Conservation (phyloP, 2,113 vertebrate species). For the Clupea harengus region DNA sequence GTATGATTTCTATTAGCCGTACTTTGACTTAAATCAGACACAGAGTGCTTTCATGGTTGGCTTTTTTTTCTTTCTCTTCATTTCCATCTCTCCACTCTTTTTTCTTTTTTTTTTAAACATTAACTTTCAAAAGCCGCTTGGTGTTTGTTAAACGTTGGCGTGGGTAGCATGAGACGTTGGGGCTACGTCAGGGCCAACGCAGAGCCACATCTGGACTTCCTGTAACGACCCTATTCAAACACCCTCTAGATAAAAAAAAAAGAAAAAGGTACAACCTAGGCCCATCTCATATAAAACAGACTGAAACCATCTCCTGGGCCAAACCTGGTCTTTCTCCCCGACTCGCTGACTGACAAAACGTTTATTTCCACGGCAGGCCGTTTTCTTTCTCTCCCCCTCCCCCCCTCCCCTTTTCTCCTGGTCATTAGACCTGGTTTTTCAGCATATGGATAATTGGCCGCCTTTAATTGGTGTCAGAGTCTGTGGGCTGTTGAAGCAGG, state of each 20-base stretch:
- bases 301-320: conserved; percentile 6
- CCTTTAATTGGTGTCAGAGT: conserved; percentile 41
- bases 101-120: background rate
- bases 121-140: conserved; percentile 25
- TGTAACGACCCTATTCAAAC: conserved; percentile 20
- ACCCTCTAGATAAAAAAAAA: background rate
- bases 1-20: conserved; percentile 35
- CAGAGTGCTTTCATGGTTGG: conserved; percentile 24
- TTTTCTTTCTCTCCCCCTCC: background rate
- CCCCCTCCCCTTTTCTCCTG: background rate
- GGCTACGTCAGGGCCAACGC: conserved; percentile 2
- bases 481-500: conserved; percentile 12
- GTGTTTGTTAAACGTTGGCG: conserved; percentile 25
- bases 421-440: conserved; percentile 38
- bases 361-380: background rate
- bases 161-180: conserved; percentile 26
- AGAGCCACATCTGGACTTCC: conserved; percentile 27
- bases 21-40: conserved; percentile 29
- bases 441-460: conserved; percentile 33
- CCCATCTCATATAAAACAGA: conserved; percentile 14
- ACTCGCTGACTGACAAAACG: conserved; percentile 5
- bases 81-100: background rate
- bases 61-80: background rate
- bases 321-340: conserved; percentile 19
- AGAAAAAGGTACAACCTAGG: background rate